Evolutionary conservation across 1,140 invertebrate species (phyloP).

Genomic region (Sminthurides bifidus): DNA sequence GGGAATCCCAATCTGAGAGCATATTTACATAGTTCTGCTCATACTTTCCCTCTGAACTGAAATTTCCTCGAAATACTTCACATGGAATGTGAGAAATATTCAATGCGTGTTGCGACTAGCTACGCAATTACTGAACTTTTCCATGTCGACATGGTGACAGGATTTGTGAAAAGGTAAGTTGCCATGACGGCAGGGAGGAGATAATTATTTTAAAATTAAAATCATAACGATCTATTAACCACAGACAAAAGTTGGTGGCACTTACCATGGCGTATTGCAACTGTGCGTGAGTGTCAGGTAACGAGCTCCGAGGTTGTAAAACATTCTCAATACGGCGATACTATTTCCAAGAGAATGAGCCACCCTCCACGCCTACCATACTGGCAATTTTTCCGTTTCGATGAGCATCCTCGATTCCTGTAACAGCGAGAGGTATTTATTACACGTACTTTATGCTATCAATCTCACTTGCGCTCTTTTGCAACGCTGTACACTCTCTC

Average conservation of each 20-base stretch:
- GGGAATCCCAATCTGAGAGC: no score
- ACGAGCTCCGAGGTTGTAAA: slow-evolving; percentile 55
- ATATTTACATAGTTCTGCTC: no score
- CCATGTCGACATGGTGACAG: no score
- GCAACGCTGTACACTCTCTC: no score
- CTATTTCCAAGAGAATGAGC: slow-evolving; percentile 57
- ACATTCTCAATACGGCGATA: slow-evolving; percentile 52
- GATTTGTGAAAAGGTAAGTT: no score
- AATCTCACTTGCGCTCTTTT: no score
- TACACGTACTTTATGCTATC: no score
- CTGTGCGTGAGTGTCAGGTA: slow-evolving; percentile 69
- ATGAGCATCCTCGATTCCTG: slow-evolving; percentile 40
- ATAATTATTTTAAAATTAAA: background rate
- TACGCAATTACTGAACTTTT: no score
- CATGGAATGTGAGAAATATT: background rate
- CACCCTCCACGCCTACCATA: slow-evolving; percentile 63
- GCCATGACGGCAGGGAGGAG: background rate
- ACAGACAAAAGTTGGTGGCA: slow-evolving; percentile 14
- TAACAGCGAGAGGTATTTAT: slow-evolving; percentile 13
- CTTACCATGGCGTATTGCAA: slow-evolving; percentile 64
- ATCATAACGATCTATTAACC: background rate
- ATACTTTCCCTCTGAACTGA: no score
- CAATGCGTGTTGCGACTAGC: no score
- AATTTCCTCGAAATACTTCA: background rate
- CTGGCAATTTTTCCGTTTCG: slow-evolving; percentile 57